These are phyloP conservation scores for Neodiprion virginianus DNA, from an alignment of 1,140 invertebrate genomes.

Conservation along the genomic window DNA sequence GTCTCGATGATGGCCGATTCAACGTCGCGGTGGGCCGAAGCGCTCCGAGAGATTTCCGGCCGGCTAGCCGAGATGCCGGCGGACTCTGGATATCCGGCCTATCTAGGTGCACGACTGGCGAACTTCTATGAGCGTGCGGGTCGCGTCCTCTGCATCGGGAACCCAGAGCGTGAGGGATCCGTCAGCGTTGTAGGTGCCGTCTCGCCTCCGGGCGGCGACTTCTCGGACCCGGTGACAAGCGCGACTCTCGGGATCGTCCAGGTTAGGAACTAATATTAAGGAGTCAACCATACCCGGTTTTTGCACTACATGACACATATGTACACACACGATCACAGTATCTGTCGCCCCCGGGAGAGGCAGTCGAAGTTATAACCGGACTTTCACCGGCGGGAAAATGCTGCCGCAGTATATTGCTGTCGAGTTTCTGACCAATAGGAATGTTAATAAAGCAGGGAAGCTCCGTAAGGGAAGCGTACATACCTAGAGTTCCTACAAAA, in stretches of 20 bases:
- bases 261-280: conserved; percentile 12
- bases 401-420: too few species aligned
- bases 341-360: too few species aligned
- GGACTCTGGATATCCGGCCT: conserved; percentile 77
- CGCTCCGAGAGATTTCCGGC: conserved; percentile 85
- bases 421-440: too few species aligned
- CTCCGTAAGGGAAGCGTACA: too few species aligned
- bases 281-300: too few species aligned
- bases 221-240: conserved; percentile 79
- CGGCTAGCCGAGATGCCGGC: conserved; percentile 89
- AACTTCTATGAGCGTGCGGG: conserved; percentile 80
- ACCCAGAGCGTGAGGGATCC: conserved; percentile 72
- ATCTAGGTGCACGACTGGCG: conserved; percentile 73
- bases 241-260: conserved; percentile 78
- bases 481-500: too few species aligned
- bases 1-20: conserved; percentile 91
- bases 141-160: conserved; percentile 71
- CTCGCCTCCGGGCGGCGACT: conserved; percentile 80
- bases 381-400: too few species aligned
- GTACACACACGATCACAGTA: too few species aligned
- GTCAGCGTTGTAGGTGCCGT: conserved; percentile 79
- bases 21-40: conserved; percentile 87
- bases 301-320: too few species aligned
- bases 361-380: too few species aligned
- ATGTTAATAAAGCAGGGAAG: too few species aligned